Conservation (phyloP, 2,797 vertebrate genomes). For the Ptychobarbus kaznakovi region DNA sequence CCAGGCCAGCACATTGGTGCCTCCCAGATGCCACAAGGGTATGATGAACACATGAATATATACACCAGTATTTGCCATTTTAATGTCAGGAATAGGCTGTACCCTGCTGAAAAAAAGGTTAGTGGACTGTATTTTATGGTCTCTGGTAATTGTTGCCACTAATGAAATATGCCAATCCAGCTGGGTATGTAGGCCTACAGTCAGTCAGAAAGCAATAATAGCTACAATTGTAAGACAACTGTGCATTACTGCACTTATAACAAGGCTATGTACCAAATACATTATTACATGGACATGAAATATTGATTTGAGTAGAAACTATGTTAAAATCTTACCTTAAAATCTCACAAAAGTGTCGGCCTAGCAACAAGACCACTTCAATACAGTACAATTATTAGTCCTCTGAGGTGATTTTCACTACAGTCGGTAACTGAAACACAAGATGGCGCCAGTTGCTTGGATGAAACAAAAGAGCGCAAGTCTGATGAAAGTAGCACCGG, state of each 20-base stretch:
- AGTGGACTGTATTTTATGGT: not conserved
- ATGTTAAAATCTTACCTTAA: not conserved
- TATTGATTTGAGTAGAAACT: not conserved
- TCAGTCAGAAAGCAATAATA: not conserved
- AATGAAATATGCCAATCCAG: not conserved
- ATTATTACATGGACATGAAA: not conserved
- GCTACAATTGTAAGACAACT: not conserved
- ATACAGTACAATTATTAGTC: not conserved
- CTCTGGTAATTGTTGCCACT: not conserved
- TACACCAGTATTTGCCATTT: not conserved
- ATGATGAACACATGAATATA: not conserved
- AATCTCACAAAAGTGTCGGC: not conserved
- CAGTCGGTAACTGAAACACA: not conserved
- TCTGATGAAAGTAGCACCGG: not conserved
- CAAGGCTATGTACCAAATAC: not conserved
- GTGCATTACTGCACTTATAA: not conserved
- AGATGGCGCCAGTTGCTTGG: conserved; percentile 8
- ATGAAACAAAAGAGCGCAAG: not conserved
- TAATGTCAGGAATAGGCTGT: not conserved
- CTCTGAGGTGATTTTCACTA: not conserved
- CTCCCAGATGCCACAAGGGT: conserved; percentile 84
- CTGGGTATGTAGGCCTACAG: not conserved
- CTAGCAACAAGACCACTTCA: not conserved
- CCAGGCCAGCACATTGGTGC: conserved; percentile 94
- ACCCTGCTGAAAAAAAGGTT: not conserved